Evolutionary conservation across 2,888 invertebrate genomes (phyloP), one percentile per base, ranked within the genome.

Genomic region (Drosophila lutescens): DNA sequence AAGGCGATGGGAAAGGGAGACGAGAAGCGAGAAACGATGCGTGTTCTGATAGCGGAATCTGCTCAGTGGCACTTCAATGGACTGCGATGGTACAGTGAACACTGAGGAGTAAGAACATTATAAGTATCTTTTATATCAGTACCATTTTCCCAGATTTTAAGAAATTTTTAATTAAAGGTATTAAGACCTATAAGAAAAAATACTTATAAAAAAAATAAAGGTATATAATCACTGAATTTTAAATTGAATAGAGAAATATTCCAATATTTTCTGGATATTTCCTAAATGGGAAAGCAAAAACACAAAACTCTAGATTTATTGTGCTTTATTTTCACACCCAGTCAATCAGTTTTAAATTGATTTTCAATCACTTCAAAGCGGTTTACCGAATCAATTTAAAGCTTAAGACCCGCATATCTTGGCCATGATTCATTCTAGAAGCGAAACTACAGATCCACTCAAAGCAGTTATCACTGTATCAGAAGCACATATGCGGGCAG

Each of bases 21-120:
- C 70, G 69, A 69, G 61, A 56, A 56, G 57, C 61, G 71, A 70
- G 71, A 76, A 65, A 65, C 73, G 67, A 73, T 76, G 70, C 66
- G 61, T 71, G 72, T 71, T 71, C 63, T 54, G 71, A 71, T 71
- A 59, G 66, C 66, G 63, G 50, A 70, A 71, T 59, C 50, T 59
- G 58, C 50, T 50, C 58, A 41, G 41, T 51, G 49, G 55, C 72
- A 73, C 73, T 73, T 73, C 46, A 67, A 59, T 56, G 54, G 50
- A 38, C 41, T 59, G 13, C 15, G 32, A 41, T 43, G 17, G 17
- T 63, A 71, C 70, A 70, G 71, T 56, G 34, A n/a, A 12, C 12
- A 36, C 30, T 38, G 32, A 8, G 0, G 15, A 15, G 4, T 1
- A 23, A 34, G 5, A 41, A 13, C 17, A 10, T 6, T 4, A 0